Conservation (phyloP, 2,113 vertebrate species). For the Etheostoma cragini region DNA sequence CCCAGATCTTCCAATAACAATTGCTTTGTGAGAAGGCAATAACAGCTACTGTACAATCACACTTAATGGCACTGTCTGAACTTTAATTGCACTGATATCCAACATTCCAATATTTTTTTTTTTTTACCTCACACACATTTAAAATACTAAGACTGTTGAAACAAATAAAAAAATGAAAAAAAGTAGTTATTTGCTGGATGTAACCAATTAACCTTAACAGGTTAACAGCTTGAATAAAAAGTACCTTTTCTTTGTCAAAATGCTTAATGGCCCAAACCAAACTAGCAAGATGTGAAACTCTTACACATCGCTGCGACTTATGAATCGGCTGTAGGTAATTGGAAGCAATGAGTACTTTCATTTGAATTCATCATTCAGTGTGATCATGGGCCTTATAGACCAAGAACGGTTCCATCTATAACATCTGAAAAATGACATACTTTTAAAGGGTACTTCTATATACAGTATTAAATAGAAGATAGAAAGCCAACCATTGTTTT, state of each 20-base stretch:
- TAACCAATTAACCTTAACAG: neutral
- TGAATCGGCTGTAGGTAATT: neutral
- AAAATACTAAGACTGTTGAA: neutral
- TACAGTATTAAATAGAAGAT: neutral
- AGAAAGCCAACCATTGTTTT: conserved; percentile 1
- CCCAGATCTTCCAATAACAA: neutral
- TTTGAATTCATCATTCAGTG: neutral
- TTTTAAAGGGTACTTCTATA: neutral
- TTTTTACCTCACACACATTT: conserved; percentile 9
- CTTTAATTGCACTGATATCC: conserved; percentile 20
- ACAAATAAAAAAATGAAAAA: neutral
- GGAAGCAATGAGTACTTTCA: neutral
- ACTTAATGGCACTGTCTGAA: conserved; percentile 26
- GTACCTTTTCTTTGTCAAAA: neutral
- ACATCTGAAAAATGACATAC: neutral
- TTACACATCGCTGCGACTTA: neutral
- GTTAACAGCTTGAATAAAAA: neutral
- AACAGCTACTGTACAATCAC: conserved; percentile 24
- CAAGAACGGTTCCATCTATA: neutral
- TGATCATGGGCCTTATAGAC: conserved; percentile 2
- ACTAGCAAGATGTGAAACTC: neutral
- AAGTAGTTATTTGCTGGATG: neutral
- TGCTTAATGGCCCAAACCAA: neutral
- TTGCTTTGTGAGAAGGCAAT: conserved; percentile 23
- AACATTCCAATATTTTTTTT: neutral